Evolutionary conservation across 2,113 vertebrate species (phyloP).

Genomic region (Sceloporus tristichus): DNA sequence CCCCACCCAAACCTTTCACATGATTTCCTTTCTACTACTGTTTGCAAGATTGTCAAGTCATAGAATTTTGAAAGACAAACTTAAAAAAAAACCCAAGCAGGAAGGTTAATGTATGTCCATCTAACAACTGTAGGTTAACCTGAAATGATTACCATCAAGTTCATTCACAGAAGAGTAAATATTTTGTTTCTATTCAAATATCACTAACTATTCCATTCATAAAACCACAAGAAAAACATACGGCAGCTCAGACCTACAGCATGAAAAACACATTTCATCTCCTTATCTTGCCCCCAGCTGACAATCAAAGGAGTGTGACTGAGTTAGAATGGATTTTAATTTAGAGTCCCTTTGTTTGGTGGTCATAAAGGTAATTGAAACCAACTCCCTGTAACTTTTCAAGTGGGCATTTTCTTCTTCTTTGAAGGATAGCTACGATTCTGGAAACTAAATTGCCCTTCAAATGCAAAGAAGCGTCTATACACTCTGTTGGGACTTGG

Average conservation of each 20-base stretch:
- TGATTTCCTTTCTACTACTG: conserved; percentile 1
- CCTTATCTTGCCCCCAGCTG: conserved; percentile 42
- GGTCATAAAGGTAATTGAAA: neutral
- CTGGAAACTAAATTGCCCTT: conserved; percentile 32
- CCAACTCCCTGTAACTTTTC: neutral
- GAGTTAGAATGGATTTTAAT: conserved; percentile 39
- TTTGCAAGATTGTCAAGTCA: fast-evolving
- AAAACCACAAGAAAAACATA: conserved; percentile 16
- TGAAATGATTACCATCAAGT: neutral
- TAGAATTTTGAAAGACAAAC: neutral
- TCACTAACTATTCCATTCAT: conserved; percentile 31
- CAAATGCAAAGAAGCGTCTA: conserved; percentile 41
- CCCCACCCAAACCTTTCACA: neutral
- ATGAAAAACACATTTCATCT: conserved; percentile 35
- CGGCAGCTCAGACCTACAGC: neutral
- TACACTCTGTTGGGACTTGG: conserved; percentile 22
- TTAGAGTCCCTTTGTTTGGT: conserved; percentile 23
- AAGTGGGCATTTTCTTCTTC: neutral
- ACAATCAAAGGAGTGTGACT: conserved; percentile 12
- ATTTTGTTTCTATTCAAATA: neutral
- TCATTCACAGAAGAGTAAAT: conserved; percentile 12
- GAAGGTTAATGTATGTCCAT: neutral
- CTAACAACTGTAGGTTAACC: neutral
- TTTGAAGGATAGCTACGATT: neutral
- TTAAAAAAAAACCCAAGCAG: fast-evolving